Percentiles rank a stretch among this genome's conserved stretches.
Conservation (phyloP, 2,797 vertebrate species). For the Schizothorax lantsangensis region DNA sequence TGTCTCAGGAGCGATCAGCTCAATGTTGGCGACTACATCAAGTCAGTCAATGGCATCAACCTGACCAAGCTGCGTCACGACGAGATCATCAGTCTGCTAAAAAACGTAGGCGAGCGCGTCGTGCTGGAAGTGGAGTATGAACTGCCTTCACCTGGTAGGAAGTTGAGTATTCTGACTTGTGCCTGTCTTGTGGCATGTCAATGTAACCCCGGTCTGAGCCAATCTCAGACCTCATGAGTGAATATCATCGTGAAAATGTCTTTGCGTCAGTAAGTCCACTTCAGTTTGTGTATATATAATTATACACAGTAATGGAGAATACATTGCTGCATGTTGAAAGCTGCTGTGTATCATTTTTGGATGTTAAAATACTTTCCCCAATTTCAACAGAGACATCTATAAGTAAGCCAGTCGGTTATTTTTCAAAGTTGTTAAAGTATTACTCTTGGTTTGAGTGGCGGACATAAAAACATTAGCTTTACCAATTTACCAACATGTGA, state of each 20-base stretch:
- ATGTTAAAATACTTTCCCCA: neutral
- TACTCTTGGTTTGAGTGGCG: neutral
- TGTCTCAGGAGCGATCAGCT: conserved; percentile 92
- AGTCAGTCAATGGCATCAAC: conserved; percentile 96
- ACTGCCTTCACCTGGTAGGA: conserved; percentile 89
- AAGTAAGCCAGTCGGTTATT: neutral
- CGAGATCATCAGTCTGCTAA: conserved; percentile 95
- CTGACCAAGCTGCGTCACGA: conserved; percentile 93
- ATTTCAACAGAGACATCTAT: neutral
- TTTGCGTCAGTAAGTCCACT: neutral
- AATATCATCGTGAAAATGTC: neutral
- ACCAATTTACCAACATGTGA: neutral
- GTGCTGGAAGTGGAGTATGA: conserved; percentile 98
- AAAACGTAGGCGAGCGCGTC: conserved; percentile 95
- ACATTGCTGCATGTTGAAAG: conserved; percentile 1
- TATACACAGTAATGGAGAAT: neutral
- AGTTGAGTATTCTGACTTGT: conserved; percentile 60
- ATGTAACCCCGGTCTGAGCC: neutral
- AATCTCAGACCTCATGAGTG: neutral
- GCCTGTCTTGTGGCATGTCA: conserved; percentile 47
- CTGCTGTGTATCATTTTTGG: neutral
- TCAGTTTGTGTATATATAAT: conserved; percentile 6
- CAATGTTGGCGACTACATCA: conserved; percentile 95
- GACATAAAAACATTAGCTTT: neutral
- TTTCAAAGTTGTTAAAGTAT: neutral